Conservation (phyloP, 2,888 invertebrate species). For the Aporophyla nigra region DNA sequence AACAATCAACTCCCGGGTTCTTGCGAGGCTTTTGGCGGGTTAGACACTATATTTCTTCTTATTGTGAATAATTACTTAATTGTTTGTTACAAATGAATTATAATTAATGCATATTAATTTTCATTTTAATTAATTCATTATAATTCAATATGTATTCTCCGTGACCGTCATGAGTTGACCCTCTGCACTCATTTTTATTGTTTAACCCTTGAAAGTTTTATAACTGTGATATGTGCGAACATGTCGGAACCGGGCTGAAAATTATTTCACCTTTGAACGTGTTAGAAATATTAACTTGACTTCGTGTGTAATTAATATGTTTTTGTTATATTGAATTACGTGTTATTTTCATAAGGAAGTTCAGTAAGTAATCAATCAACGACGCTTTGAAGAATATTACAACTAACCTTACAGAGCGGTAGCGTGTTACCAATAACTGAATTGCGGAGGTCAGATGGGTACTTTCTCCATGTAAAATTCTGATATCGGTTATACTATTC, state of each 20-base stretch:
- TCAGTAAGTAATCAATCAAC: not conserved
- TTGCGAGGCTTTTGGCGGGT: too few species aligned
- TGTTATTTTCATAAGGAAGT: slow-evolving; percentile 10
- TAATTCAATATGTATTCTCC: too few species aligned
- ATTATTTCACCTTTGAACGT: slow-evolving; percentile 47
- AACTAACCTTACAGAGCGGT: not conserved
- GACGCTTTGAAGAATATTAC: not conserved
- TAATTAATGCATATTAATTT: too few species aligned
- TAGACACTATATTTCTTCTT: not conserved
- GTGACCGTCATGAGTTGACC: not conserved
- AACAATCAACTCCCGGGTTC: too few species aligned
- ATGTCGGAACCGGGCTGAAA: slow-evolving; percentile 42
- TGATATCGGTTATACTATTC: not conserved
- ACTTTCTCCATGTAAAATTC: not conserved
- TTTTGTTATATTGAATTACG: slow-evolving; percentile 12
- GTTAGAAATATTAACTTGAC: slow-evolving; percentile 22
- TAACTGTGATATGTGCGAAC: slow-evolving; percentile 27
- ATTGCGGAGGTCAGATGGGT: not conserved
- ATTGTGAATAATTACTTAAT: not conserved
- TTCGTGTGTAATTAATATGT: slow-evolving; percentile 29
- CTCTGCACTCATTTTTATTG: slow-evolving; percentile 9
- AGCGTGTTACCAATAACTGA: too few species aligned
- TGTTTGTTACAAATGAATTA: too few species aligned
- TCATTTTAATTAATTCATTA: too few species aligned
- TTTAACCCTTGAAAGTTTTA: slow-evolving; percentile 19